phyloP scores from a whole-genome alignment of 2,113 vertebrate genomes.

The Rhodinocichla rosea region DNA sequence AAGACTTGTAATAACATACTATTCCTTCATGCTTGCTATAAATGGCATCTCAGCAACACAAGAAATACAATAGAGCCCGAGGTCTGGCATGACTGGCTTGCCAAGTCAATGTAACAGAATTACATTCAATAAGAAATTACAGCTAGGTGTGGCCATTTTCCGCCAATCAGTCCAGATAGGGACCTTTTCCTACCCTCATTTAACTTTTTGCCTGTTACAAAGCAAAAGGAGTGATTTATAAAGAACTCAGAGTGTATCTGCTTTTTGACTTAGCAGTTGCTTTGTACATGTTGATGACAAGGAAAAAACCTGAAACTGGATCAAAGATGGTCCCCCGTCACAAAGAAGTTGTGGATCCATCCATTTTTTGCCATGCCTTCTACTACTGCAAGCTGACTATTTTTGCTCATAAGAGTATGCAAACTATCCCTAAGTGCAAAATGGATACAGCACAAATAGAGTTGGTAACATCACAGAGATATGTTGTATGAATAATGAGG shows the following conservation, averaged over 20 bases:
- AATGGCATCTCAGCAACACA: background rate
- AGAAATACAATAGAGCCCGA: background rate
- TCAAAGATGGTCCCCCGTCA: constrained; percentile 30
- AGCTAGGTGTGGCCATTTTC: constrained; percentile 20
- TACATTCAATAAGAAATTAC: constrained; percentile 40
- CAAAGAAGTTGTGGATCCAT: constrained; percentile 22
- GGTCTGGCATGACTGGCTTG: background rate
- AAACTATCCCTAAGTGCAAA: constrained; percentile 70
- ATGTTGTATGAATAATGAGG: constrained; percentile 69
- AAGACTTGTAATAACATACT: background rate
- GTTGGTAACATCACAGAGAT: constrained; percentile 63
- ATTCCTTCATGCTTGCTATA: background rate
- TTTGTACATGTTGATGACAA: constrained; percentile 29
- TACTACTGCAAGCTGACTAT: constrained; percentile 66
- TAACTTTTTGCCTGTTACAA: constrained; percentile 45
- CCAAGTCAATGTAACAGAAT: constrained; percentile 30
- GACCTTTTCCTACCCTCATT: constrained; percentile 33
- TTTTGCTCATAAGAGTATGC: constrained; percentile 55
- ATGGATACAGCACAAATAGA: constrained; percentile 71
- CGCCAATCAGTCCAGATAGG: constrained; percentile 1
- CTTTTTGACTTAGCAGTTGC: constrained; percentile 41
- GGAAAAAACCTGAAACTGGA: constrained; percentile 23
- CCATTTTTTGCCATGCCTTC: constrained; percentile 54
- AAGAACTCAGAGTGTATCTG: constrained; percentile 34
- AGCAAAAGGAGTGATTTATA: constrained; percentile 50